Conservation (phyloP, 2,113 vertebrate genomes). For the Marcusenius ussheri region DNA sequence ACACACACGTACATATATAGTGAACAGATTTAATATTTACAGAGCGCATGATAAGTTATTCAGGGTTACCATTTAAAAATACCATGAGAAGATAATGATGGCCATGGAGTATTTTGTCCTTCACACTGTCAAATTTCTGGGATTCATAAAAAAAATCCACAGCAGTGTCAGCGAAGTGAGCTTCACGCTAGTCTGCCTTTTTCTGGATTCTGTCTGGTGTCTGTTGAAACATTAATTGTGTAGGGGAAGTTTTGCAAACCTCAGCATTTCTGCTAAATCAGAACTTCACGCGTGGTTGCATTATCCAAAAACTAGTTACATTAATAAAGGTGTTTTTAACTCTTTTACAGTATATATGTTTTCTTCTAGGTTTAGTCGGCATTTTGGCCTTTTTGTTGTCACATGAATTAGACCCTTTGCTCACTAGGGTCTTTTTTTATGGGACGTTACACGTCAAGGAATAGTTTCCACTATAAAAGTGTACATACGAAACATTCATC, state of each 20-base stretch:
- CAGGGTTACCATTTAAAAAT: background rate
- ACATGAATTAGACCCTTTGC: background rate
- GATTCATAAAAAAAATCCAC: background rate
- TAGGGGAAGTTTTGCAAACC: background rate
- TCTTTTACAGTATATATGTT: background rate
- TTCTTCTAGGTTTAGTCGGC: background rate
- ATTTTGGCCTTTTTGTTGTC: background rate
- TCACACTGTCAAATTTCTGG: background rate
- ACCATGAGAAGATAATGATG: background rate
- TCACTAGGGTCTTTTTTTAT: background rate
- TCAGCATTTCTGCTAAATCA: background rate
- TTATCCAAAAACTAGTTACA: background rate
- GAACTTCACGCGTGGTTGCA: background rate
- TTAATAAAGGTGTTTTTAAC: background rate
- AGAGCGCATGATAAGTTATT: background rate
- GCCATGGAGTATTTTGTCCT: background rate
- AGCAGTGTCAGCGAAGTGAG: background rate
- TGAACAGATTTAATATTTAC: background rate
- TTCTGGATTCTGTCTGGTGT: background rate
- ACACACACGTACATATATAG: background rate
- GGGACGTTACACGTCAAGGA: background rate
- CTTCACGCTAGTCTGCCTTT: background rate
- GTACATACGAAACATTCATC: background rate
- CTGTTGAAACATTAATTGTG: constrained; percentile 4
- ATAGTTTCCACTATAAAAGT: background rate